These are phyloP conservation scores for Eulemur macaco DNA, from an alignment of 2,113 vertebrate species.

Conservation along the genomic window DNA sequence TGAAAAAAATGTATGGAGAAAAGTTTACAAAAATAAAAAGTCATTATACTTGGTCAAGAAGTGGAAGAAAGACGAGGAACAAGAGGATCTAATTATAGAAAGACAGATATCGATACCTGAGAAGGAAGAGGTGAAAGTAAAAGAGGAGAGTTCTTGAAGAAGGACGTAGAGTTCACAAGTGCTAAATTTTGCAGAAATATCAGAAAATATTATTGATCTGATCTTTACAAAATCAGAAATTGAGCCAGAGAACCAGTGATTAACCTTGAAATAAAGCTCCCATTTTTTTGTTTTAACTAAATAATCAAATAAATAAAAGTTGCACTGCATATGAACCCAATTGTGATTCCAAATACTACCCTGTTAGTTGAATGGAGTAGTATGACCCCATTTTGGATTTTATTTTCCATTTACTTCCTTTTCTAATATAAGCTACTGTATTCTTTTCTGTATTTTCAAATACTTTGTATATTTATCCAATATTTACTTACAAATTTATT, in stretches of 20 bases:
- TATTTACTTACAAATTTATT: neutral
- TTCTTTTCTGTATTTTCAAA: neutral
- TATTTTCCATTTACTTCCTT: neutral
- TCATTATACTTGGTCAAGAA: neutral
- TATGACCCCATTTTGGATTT: neutral
- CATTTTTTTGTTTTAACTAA: neutral
- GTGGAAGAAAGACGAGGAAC: neutral
- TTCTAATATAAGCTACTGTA: neutral
- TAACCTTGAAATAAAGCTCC: neutral
- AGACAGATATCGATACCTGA: neutral
- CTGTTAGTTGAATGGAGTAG: neutral
- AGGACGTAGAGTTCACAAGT: neutral
- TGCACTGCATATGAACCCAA: neutral
- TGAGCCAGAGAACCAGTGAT: neutral
- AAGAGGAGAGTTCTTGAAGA: neutral
- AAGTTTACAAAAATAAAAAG: neutral
- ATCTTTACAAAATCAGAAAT: slow-evolving; percentile 8
- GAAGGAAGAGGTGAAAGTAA: neutral
- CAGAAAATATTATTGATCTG: neutral
- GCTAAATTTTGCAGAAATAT: neutral
- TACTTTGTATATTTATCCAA: neutral
- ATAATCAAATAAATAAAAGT: neutral
- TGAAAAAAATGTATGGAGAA: neutral
- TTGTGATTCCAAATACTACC: neutral
- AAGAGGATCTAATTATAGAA: neutral